phyloP scores from a whole-genome alignment of 2,113 vertebrate species.

The Aphyosemion australe region DNA sequence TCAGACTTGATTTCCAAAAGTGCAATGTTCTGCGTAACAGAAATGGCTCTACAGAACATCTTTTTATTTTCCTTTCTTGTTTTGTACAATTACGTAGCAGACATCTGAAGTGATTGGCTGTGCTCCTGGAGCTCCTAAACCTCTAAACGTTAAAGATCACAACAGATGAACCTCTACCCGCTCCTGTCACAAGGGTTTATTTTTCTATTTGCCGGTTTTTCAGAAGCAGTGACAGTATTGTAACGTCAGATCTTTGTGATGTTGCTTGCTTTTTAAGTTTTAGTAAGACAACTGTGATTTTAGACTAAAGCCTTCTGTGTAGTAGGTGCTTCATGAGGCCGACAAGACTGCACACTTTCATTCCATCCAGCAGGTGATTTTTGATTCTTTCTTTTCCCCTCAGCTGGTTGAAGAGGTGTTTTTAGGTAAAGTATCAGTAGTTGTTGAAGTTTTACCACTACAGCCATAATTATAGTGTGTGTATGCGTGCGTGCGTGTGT shows the following conservation, averaged over 20 bases:
- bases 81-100: neutral
- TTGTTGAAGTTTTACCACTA: slow-evolving; percentile 45
- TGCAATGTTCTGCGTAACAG: slow-evolving; percentile 34
- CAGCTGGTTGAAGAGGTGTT: slow-evolving; percentile 18
- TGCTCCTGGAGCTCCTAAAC: slow-evolving; percentile 17
- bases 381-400: neutral
- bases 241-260: slow-evolving; percentile 29
- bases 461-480: slow-evolving; percentile 52
- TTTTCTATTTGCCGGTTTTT: slow-evolving; percentile 15
- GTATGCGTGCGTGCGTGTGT: neutral
- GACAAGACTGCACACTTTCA: slow-evolving; percentile 20
- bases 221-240: slow-evolving; percentile 42
- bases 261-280: slow-evolving; percentile 34
- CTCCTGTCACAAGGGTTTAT: slow-evolving; percentile 7
- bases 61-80: neutral
- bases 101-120: slow-evolving; percentile 15
- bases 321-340: slow-evolving; percentile 18
- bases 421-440: slow-evolving; percentile 25
- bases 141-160: neutral
- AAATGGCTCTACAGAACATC: slow-evolving; percentile 20
- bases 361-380: slow-evolving; percentile 43
- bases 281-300: slow-evolving; percentile 38
- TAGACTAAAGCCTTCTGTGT: slow-evolving; percentile 19
- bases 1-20: slow-evolving; percentile 26
- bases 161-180: slow-evolving; percentile 1